Evolutionary conservation across 2,888 invertebrate species (phyloP).

Genomic region (Chydorus sphaericus): DNA sequence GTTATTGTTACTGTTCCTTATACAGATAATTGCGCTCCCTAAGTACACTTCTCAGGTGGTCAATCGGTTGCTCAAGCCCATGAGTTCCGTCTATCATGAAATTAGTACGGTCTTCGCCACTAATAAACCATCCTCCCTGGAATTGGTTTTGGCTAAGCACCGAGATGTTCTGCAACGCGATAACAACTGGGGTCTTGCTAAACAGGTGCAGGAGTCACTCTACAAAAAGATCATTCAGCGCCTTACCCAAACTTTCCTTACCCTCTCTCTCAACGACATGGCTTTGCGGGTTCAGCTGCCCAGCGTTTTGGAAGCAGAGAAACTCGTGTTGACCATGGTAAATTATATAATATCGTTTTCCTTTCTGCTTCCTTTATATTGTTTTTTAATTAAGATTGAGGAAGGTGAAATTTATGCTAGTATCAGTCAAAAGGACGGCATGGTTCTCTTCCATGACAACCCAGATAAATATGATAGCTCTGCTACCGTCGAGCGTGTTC

Average conservation of each 20-base stretch:
- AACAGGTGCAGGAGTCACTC: slow-evolving; percentile 68
- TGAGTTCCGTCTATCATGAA: slow-evolving; percentile 77
- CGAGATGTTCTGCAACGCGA: slow-evolving; percentile 56
- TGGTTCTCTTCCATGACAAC: slow-evolving; percentile 91
- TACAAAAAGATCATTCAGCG: slow-evolving; percentile 94
- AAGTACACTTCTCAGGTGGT: slow-evolving; percentile 88
- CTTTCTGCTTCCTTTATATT: neutral
- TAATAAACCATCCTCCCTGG: slow-evolving; percentile 45
- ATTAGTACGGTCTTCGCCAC: slow-evolving; percentile 64
- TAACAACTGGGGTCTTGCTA: slow-evolving; percentile 40
- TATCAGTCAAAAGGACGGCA: slow-evolving; percentile 94
- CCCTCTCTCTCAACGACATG: slow-evolving; percentile 73
- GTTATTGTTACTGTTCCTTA: neutral
- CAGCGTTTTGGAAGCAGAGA: slow-evolving; percentile 70
- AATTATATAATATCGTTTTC: slow-evolving; percentile 13
- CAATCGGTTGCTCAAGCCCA: slow-evolving; percentile 63
- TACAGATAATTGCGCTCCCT: slow-evolving; percentile 48
- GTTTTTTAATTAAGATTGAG: slow-evolving; percentile 55
- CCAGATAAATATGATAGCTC: slow-evolving; percentile 90
- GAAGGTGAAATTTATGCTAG: slow-evolving; percentile 92
- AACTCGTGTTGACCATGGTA: slow-evolving; percentile 89
- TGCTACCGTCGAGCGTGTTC: slow-evolving; percentile 67
- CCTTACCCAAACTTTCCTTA: slow-evolving; percentile 85
- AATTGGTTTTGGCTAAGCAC: slow-evolving; percentile 59
- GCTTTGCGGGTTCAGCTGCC: slow-evolving; percentile 75